Conservation (phyloP, 2,888 invertebrate species). For the Drosophila kambysellisi region DNA sequence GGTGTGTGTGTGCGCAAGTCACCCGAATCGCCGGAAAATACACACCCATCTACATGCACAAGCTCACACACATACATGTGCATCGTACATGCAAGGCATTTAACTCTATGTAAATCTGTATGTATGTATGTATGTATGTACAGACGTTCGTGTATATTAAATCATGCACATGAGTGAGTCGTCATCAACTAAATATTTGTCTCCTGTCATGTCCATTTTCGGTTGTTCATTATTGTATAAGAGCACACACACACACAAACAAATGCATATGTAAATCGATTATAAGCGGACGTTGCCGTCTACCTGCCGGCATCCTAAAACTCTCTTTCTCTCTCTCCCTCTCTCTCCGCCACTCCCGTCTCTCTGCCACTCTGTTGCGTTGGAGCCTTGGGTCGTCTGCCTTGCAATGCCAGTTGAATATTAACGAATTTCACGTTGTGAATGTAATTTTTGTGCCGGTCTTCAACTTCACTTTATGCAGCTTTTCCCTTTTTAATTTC, state of each 20-base stretch:
- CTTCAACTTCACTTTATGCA: constrained; percentile 38
- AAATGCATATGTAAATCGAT: constrained; percentile 33
- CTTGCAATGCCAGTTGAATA: constrained; percentile 63
- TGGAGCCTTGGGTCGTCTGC: constrained; percentile 36
- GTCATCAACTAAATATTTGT: constrained; percentile 38
- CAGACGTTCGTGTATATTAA: constrained; percentile 23
- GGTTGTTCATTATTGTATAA: constrained; percentile 37
- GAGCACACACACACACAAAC: neutral
- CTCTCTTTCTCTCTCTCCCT: neutral
- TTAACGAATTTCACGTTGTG: constrained; percentile 55
- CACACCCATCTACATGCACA: constrained; percentile 48
- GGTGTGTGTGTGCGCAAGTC: constrained; percentile 28
- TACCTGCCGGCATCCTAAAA: constrained; percentile 37
- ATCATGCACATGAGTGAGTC: constrained; percentile 34
- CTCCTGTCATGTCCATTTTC: constrained; percentile 42
- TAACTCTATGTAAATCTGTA: constrained; percentile 8
- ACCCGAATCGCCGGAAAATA: constrained; percentile 48
- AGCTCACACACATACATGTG: constrained; percentile 1
- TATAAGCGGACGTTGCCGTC: constrained; percentile 28
- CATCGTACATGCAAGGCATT: neutral
- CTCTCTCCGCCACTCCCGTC: neutral
- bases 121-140: neutral
- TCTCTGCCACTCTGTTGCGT: neutral
- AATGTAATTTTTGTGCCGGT: constrained; percentile 54
- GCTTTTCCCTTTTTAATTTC: constrained; percentile 68